A percentile compares a stretch with the other conserved stretches of the same genome.
Conservation (phyloP, 2,888 invertebrate species). For the Epirrhoe tristata region DNA sequence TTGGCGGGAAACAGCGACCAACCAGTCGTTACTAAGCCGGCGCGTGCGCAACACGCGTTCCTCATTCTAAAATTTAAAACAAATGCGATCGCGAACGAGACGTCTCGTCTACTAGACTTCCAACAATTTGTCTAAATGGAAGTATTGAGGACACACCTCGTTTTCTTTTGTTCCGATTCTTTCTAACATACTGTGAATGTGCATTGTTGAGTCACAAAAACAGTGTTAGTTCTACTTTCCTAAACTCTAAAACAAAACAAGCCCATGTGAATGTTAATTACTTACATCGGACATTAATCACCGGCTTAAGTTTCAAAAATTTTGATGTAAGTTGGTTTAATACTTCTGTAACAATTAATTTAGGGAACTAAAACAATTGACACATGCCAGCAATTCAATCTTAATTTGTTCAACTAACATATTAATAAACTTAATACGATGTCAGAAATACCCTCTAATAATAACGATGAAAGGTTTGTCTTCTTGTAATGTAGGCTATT, state of each 20-base stretch:
- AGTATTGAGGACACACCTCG: conserved; percentile 81
- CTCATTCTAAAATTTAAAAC: conserved; percentile 60
- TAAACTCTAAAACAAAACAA: conserved; percentile 67
- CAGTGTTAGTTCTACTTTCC: conserved; percentile 82
- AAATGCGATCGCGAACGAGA: conserved; percentile 79
- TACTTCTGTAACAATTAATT: conserved; percentile 19
- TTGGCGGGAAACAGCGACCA: conserved; percentile 77
- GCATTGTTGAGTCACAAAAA: conserved; percentile 76
- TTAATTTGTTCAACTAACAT: conserved; percentile 11
- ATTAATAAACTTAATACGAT: neutral
- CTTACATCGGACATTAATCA: conserved; percentile 36
- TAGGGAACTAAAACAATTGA: conserved; percentile 9
- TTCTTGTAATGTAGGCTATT: too few relatives aligned
- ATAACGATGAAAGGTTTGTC: too few relatives aligned
- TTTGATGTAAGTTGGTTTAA: conserved; percentile 42
- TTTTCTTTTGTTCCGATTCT: conserved; percentile 75
- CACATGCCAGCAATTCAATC: neutral
- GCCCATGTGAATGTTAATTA: conserved; percentile 61
- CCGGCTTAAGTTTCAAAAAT: conserved; percentile 36
- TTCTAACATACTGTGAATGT: conserved; percentile 79
- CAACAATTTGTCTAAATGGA: conserved; percentile 72
- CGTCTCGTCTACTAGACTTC: conserved; percentile 77
- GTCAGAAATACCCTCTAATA: too few relatives aligned
- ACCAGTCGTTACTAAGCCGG: conserved; percentile 74
- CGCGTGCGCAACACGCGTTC: conserved; percentile 82